phyloP scores from a whole-genome alignment of 2,113 vertebrate species.

The Amia ocellicauda region DNA sequence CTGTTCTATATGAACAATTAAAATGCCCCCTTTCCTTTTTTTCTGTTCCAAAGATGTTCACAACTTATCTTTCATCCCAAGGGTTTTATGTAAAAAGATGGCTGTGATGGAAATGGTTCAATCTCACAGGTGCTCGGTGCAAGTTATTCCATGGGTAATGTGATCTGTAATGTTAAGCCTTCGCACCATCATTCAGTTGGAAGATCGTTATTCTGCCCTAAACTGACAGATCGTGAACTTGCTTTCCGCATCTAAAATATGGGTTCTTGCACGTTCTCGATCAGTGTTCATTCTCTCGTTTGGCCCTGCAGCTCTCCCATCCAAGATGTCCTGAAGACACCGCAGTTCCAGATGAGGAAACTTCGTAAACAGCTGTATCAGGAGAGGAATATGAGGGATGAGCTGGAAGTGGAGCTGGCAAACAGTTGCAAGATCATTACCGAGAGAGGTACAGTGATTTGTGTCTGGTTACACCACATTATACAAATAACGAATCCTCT shows the following conservation, averaged over 20 bases:
- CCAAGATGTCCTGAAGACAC: conserved; percentile 83
- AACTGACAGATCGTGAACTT: neutral
- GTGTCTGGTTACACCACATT: neutral
- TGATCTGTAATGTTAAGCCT: neutral
- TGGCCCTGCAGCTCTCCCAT: conserved; percentile 69
- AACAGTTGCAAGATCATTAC: conserved; percentile 61
- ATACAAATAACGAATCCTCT: neutral
- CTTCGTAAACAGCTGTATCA: conserved; percentile 72
- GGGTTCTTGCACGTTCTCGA: neutral
- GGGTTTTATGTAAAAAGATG: no score
- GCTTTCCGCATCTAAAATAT: neutral
- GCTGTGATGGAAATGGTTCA: no score
- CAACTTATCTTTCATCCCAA: neutral
- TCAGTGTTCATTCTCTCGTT: conserved; percentile 5
- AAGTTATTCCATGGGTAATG: neutral
- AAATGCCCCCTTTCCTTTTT: neutral
- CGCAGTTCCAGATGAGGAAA: conserved; percentile 80
- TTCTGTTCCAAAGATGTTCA: neutral
- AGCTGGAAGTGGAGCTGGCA: conserved; percentile 73
- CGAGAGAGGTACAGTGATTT: conserved; percentile 66
- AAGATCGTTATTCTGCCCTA: neutral
- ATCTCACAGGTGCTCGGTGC: neutral
- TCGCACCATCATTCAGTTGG: neutral
- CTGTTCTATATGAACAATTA: neutral
- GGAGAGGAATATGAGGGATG: conserved; percentile 73